Percentiles rank a stretch among this genome's conserved stretches.
These are phyloP conservation scores for Prunella himalayana DNA, from an alignment of 2,113 vertebrate genomes.

Conservation along the genomic window DNA sequence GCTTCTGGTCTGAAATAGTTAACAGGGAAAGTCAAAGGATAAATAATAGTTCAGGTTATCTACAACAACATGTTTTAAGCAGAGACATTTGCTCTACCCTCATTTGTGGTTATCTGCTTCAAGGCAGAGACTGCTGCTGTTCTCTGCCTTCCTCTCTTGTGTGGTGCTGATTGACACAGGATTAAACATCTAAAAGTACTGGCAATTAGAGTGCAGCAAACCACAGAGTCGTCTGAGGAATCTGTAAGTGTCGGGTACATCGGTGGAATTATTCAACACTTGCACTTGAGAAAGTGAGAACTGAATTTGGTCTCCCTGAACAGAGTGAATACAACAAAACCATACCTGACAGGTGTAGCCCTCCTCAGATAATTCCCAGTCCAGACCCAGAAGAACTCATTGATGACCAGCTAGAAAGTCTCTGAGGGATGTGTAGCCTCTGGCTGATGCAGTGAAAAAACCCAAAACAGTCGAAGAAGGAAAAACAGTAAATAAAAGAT, in stretches of 20 bases:
- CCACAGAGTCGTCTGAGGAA: background rate
- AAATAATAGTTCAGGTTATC: background rate
- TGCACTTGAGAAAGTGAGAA: background rate
- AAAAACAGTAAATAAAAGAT: background rate
- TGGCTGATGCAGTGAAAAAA: background rate
- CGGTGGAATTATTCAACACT: background rate
- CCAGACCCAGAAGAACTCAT: background rate
- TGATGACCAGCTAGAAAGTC: background rate
- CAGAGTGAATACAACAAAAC: background rate
- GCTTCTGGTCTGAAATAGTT: background rate
- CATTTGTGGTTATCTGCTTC: background rate
- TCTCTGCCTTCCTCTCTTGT: background rate
- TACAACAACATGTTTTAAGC: background rate
- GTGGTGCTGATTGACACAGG: background rate
- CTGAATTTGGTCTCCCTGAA: background rate
- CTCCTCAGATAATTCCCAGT: background rate
- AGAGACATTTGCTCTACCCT: background rate
- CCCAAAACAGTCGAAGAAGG: background rate
- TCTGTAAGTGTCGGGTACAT: background rate
- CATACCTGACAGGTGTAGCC: background rate
- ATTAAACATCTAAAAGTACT: background rate
- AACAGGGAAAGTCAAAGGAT: fast-evolving
- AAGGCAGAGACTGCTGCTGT: background rate
- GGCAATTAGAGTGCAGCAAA: background rate
- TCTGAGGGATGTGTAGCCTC: background rate